Percentiles rank a stretch among this genome's conserved stretches.
phyloP scores from a whole-genome alignment of 2,797 vertebrate species.

The Onychomys arenicola region DNA sequence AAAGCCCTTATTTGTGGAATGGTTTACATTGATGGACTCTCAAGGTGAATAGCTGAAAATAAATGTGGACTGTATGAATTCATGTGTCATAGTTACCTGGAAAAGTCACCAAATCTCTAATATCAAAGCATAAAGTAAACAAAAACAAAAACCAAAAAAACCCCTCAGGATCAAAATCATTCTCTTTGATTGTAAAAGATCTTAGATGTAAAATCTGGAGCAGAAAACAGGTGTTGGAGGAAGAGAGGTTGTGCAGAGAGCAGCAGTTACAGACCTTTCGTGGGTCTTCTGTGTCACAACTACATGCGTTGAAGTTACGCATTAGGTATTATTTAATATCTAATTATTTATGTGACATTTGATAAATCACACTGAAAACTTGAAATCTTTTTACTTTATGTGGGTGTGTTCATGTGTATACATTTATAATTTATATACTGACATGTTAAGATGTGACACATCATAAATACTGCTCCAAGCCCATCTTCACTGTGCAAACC shows the following conservation, averaged over 20 bases:
- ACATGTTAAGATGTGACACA: not conserved
- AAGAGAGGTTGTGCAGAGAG: not conserved
- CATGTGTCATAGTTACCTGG: not conserved
- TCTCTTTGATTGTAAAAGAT: not conserved
- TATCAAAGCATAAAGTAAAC: conserved; percentile 29
- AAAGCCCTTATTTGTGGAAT: not conserved
- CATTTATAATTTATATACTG: conserved; percentile 17
- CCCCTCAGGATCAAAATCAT: conserved; percentile 10
- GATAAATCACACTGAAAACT: not conserved
- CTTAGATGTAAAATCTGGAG: not conserved
- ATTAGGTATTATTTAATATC: conserved; percentile 40
- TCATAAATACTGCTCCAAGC: not conserved
- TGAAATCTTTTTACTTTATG: not conserved
- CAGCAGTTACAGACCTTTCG: not conserved
- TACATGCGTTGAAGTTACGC: not conserved
- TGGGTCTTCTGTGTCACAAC: not conserved
- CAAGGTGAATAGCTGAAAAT: not conserved
- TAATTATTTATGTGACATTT: no score
- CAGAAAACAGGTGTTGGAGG: not conserved
- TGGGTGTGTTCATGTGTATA: not conserved
- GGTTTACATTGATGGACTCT: not conserved
- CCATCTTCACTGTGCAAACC: not conserved
- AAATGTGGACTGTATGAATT: not conserved
- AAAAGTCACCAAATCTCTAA: conserved; percentile 18
- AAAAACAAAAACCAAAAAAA: not conserved